These are phyloP conservation scores for Helicoverpa armigera DNA, from an alignment of 1,140 invertebrate species.

Conservation along the genomic window DNA sequence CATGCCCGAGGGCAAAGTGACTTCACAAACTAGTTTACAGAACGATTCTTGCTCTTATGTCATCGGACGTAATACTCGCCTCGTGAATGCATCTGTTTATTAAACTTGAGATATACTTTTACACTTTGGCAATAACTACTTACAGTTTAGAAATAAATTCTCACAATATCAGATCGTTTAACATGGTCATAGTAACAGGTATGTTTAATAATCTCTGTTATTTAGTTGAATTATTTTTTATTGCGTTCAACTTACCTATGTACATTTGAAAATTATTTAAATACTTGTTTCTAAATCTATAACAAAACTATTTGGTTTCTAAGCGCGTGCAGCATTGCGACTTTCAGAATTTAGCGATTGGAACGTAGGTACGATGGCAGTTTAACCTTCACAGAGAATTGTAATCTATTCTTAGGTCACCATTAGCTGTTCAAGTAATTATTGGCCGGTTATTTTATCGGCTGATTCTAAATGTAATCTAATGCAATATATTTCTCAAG, in stretches of 20 bases:
- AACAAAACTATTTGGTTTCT: slow-evolving; percentile 32
- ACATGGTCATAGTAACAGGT: not conserved
- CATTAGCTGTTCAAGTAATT: slow-evolving; percentile 32
- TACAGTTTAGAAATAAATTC: slow-evolving; percentile 5
- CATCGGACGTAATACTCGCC: slow-evolving; percentile 40
- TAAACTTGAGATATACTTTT: slow-evolving; percentile 38
- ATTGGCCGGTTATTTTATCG: slow-evolving; percentile 1
- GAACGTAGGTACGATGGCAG: slow-evolving; percentile 23
- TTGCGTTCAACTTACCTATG: too few relatives aligned
- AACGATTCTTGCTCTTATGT: slow-evolving; percentile 49
- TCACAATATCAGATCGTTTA: not conserved
- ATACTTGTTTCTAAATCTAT: not conserved
- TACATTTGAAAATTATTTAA: not conserved
- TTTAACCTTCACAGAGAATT: slow-evolving; percentile 31
- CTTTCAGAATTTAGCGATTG: slow-evolving; percentile 40
- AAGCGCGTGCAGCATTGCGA: slow-evolving; percentile 1
- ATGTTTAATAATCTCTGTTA: not conserved
- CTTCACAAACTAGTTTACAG: slow-evolving; percentile 40
- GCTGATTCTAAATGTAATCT: slow-evolving; percentile 16
- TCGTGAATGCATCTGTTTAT: slow-evolving; percentile 46
- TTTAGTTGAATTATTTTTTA: too few relatives aligned
- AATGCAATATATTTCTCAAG: slow-evolving; percentile 7
- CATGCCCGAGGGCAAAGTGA: slow-evolving; percentile 32
- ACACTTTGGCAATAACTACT: slow-evolving; percentile 28
- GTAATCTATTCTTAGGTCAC: slow-evolving; percentile 33